Conservation (phyloP, 2,888 invertebrate species). For the Schizaphis graminum region DNA sequence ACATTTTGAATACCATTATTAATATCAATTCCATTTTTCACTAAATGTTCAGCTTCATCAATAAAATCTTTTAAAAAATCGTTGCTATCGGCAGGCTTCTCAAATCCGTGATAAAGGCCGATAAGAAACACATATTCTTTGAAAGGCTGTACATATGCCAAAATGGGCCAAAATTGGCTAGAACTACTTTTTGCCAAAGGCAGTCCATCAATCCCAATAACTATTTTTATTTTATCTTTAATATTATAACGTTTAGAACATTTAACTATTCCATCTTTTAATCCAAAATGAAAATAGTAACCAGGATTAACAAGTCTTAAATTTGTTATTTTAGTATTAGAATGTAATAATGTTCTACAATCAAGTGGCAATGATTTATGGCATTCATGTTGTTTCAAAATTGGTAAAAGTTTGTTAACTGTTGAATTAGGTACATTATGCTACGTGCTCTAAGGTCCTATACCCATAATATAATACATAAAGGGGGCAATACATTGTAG, state of each 20-base stretch:
- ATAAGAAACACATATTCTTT: slow-evolving; percentile 5
- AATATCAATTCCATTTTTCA: neutral
- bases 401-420: neutral
- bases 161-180: neutral
- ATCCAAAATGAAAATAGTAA: slow-evolving; percentile 19
- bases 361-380: neutral
- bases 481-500: too few species aligned
- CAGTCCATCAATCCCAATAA: neutral
- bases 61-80: slow-evolving; percentile 34
- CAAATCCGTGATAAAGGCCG: neutral
- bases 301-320: neutral
- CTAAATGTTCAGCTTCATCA: slow-evolving; percentile 9
- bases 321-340: neutral
- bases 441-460: too few species aligned
- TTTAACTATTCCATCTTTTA: neutral
- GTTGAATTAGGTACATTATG: neutral
- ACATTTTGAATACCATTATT: neutral
- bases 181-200: neutral
- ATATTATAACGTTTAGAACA: slow-evolving; percentile 8
- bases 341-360: neutral
- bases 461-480: too few species aligned
- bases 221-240: neutral
- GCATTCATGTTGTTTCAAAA: neutral
- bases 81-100: slow-evolving; percentile 24
- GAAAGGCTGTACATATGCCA: neutral